These are phyloP conservation scores for Zaprionus nigranus DNA, from an alignment of 1,140 invertebrate genomes.

Conservation along the genomic window DNA sequence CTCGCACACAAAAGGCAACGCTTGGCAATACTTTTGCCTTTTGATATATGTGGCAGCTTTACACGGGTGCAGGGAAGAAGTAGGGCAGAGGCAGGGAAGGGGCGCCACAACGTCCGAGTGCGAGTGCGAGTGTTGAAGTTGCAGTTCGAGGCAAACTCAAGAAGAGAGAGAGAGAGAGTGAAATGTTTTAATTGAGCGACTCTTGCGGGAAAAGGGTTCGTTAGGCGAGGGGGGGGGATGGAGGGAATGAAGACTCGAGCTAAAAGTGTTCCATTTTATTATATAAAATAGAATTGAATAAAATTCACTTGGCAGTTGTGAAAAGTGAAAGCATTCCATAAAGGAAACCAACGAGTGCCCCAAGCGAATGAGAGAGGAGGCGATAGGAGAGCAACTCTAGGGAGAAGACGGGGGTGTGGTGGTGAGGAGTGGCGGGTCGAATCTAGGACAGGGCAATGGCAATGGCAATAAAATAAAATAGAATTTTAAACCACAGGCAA, in stretches of 20 bases:
- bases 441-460: conserved; percentile 4
- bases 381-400: background rate
- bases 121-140: conserved; percentile 9
- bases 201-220: conserved; percentile 4
- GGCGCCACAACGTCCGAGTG: conserved; percentile 9
- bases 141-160: background rate
- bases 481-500: conserved; percentile 77
- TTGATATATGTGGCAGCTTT: conserved; percentile 38
- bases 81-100: background rate
- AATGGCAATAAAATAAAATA: conserved; percentile 77
- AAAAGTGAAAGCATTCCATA: conserved; percentile 63
- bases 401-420: background rate
- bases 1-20: conserved; percentile 38
- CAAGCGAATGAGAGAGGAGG: conserved; percentile 8
- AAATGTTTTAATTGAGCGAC: conserved; percentile 43
- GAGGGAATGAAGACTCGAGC: background rate
- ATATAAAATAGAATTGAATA: conserved; percentile 15
- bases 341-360: conserved; percentile 23
- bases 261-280: conserved; percentile 18
- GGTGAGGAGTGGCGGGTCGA: too few relatives aligned
- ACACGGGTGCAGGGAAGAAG: background rate
- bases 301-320: conserved; percentile 19
- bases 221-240: background rate
- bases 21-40: conserved; percentile 22
- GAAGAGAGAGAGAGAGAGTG: background rate